Evolutionary conservation across 2,113 vertebrate species (phyloP).

Genomic region (Pluvianellus socialis): DNA sequence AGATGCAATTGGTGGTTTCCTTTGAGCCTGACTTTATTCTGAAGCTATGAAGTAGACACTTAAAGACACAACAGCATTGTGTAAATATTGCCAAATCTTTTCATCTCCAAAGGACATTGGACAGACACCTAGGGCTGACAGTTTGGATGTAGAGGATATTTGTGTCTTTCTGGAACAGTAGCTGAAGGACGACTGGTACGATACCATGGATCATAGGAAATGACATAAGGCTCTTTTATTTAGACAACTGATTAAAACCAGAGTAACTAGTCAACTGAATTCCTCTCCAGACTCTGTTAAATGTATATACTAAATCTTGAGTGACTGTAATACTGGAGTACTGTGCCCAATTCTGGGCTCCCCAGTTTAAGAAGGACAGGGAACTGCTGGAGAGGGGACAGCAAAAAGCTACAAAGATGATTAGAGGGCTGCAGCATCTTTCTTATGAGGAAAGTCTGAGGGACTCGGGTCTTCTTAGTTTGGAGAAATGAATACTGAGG

Average conservation of each 20-base stretch:
- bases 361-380: too few relatives aligned
- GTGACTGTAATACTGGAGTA: not conserved
- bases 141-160: not conserved
- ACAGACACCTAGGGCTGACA: not conserved
- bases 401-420: too few relatives aligned
- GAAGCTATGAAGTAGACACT: not conserved
- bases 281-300: not conserved
- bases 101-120: not conserved
- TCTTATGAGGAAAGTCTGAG: too few relatives aligned
- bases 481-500: too few relatives aligned
- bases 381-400: too few relatives aligned
- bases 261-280: not conserved
- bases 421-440: too few relatives aligned
- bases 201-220: not conserved
- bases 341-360: too few relatives aligned
- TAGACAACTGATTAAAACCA: not conserved
- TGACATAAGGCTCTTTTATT: not conserved
- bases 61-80: not conserved
- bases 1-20: accelerated
- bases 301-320: not conserved
- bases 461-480: too few relatives aligned
- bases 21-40: not conserved
- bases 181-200: not conserved
- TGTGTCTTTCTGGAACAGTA: not conserved
- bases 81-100: not conserved